Evolutionary conservation across 2,797 vertebrate genomes (phyloP), one percentile per base, ranked within the genome.

Genomic region (Luscinia megarhynchos): DNA sequence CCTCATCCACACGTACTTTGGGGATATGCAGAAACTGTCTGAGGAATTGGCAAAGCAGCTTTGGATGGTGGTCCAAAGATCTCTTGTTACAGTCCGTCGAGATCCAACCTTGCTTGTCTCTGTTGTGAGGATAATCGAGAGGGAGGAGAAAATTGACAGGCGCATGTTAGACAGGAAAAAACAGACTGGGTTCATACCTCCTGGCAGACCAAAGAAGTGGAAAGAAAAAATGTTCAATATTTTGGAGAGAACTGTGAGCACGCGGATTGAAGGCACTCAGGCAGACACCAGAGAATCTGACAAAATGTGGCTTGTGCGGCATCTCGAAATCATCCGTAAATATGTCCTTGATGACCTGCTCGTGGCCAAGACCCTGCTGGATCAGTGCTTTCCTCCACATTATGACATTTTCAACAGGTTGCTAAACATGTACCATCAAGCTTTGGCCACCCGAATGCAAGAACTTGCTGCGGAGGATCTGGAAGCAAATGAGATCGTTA

Each of bases 221-320:
- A 99, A 99, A 91, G 98, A 98, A 78, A 99, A 98, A 70, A 99
- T 99, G 99, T 99, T 99, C 45, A 69, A 98, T 90, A 97, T 99
- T 57, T 96, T 99, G 95, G 99, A 99, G 88, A 98, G 98, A 61
- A 99, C 99, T 2, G 99, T 99, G 77, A 98, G 98, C 89, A 99
- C 98, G 0, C 98, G 99, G 69, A 99, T 99, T 5, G 99, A 99
- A 96, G 98, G 99, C 75, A 98, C 98, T 16, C 99, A 99, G 97
- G 96, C 99, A 1, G 99, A 99, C 86, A 99, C 99, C 1, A 98
- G 98, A 61, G 99, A 99, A 84, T 98, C 98, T 2, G 99, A 99
- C 97, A 99, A 99, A 97, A 99, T 99, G 99, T 99, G 99, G 99
- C 98, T 99, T 9, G 99, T 99, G 74, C 98, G 99, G 43, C 98